phyloP scores from a whole-genome alignment of 2,113 vertebrate species.

The Gnathonemus longibarbis region DNA sequence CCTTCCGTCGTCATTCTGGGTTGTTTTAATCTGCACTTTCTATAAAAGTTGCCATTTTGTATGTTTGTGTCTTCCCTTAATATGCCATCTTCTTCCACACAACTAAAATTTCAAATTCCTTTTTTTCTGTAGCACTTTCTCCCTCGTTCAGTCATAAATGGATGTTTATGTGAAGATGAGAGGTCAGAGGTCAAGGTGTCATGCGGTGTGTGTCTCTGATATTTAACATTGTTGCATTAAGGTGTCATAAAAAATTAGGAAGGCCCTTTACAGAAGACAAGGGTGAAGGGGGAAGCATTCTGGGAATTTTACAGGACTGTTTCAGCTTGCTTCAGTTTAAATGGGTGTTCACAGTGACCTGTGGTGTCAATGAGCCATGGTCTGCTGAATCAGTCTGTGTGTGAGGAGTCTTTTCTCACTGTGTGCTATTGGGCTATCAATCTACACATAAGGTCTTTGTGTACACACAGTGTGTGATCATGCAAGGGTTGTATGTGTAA shows the following conservation, averaged over 20 bases:
- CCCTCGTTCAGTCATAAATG: neutral
- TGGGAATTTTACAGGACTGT: slow-evolving; percentile 15
- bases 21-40: neutral
- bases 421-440: neutral
- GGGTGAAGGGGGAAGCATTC: neutral
- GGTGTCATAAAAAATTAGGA: slow-evolving; percentile 8
- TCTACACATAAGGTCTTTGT: neutral
- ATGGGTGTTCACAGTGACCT: slow-evolving; percentile 11
- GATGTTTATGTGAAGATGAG: slow-evolving; percentile 44
- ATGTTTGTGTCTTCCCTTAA: neutral
- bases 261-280: neutral
- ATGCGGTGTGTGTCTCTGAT: slow-evolving; percentile 57
- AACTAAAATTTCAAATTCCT: neutral
- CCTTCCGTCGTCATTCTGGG: neutral
- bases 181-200: slow-evolving; percentile 56
- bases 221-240: slow-evolving; percentile 50
- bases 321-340: neutral
- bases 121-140: neutral
- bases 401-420: neutral
- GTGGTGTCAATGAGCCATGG: neutral
- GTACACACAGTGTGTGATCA: neutral
- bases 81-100: neutral
- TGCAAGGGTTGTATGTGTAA: neutral
- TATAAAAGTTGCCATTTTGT: neutral
- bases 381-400: neutral